Conservation (phyloP, 2,113 vertebrate genomes). For the Aspidoscelis tigris region DNA sequence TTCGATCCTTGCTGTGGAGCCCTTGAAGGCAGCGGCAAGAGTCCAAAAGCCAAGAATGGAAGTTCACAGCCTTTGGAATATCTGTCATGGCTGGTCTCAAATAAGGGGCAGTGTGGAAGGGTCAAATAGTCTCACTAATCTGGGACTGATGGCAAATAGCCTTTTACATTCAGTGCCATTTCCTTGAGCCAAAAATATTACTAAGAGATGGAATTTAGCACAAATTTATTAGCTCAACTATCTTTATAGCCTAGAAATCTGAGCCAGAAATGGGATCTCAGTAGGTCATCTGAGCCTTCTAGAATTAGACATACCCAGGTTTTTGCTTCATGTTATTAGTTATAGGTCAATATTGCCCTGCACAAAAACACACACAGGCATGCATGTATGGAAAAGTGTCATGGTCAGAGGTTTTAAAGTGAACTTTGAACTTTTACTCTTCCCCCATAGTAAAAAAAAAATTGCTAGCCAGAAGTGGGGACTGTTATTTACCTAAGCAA, state of each 20-base stretch:
- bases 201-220: conserved; percentile 17
- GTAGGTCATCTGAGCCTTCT: conserved; percentile 27
- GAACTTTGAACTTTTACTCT: neutral
- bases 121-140: too few species aligned
- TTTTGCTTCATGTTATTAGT: conserved; percentile 4
- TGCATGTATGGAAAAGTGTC: neutral
- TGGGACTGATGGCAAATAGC: too few species aligned
- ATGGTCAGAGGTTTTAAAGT: neutral
- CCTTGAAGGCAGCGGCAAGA: too few species aligned
- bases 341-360: neutral
- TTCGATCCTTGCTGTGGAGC: too few species aligned
- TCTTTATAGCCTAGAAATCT: conserved; percentile 27
- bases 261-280: conserved; percentile 16
- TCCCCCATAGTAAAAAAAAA: neutral
- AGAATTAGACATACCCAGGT: conserved; percentile 17
- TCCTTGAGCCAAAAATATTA: neutral
- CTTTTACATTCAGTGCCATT: neutral
- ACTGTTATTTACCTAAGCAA: conserved; percentile 18
- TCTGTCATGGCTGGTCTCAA: too few species aligned
- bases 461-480: neutral
- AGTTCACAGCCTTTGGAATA: too few species aligned
- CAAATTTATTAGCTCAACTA: neutral
- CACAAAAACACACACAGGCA: too few species aligned
- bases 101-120: too few species aligned
- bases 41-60: too few species aligned